These are phyloP conservation scores for Drosophila neocordata DNA, from an alignment of 1,140 invertebrate species.

Conservation along the genomic window DNA sequence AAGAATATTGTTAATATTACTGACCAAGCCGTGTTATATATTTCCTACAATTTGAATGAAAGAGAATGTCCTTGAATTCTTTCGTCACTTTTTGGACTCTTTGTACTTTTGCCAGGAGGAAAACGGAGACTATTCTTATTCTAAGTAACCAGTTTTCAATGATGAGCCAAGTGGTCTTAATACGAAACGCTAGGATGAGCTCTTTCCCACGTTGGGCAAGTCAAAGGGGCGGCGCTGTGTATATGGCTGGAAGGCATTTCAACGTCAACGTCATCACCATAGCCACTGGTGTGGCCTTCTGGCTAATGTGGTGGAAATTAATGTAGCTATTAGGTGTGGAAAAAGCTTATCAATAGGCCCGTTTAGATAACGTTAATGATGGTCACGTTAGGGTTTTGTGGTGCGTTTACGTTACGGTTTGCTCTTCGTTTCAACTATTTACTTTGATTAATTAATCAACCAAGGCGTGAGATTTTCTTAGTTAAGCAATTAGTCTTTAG, in stretches of 20 bases:
- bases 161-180: no score
- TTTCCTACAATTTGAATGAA: neutral
- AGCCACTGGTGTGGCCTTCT: constrained; percentile 81
- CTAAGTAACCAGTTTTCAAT: constrained; percentile 55
- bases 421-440: constrained; percentile 56
- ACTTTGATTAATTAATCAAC: constrained; percentile 80
- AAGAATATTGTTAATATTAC: constrained; percentile 24
- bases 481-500: constrained; percentile 66
- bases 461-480: constrained; percentile 72
- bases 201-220: constrained; percentile 57
- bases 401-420: constrained; percentile 3
- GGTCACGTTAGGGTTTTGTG: constrained; percentile 9
- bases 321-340: constrained; percentile 76
- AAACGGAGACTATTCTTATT: no score
- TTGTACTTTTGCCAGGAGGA: no score
- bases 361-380: constrained; percentile 76
- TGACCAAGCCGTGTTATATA: neutral
- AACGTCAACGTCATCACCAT: constrained; percentile 65
- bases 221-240: constrained; percentile 21
- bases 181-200: constrained; percentile 68
- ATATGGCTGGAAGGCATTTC: constrained; percentile 17
- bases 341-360: constrained; percentile 78
- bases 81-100: no score
- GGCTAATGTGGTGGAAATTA: constrained; percentile 74
- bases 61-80: neutral